Evolutionary conservation across 2,797 vertebrate species (phyloP).

Genomic region (Rhabdomys pumilio): DNA sequence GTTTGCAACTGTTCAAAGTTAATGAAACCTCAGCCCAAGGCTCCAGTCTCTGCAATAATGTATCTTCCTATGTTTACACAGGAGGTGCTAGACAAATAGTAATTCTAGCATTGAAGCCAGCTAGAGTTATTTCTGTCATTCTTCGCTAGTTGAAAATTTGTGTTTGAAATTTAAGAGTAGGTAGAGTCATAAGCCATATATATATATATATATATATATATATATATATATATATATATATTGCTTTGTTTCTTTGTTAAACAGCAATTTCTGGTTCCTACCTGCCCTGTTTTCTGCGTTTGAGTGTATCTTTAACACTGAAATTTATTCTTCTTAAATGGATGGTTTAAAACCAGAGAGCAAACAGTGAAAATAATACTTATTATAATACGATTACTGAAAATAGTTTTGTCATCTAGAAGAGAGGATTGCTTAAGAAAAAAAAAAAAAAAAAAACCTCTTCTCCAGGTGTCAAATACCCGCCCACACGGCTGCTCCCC

Average conservation of each 20-base stretch:
- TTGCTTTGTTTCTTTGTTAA: background rate
- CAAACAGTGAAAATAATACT: background rate
- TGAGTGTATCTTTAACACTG: background rate
- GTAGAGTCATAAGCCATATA: background rate
- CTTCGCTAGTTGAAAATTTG: constrained; percentile 28
- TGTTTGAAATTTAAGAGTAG: constrained; percentile 55
- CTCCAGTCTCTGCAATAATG: background rate
- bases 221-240: too few species aligned
- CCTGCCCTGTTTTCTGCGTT: background rate
- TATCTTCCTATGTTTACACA: constrained; percentile 26
- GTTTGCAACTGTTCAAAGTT: background rate
- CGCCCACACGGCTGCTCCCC: background rate
- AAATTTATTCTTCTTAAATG: constrained; percentile 48
- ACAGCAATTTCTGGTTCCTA: background rate
- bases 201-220: too few species aligned
- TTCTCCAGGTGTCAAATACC: background rate
- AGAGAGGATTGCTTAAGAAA: background rate
- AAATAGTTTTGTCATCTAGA: constrained; percentile 19
- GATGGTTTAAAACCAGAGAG: constrained; percentile 39
- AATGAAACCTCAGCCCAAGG: background rate
- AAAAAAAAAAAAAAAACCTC: background rate
- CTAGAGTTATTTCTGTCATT: background rate
- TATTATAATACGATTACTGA: background rate
- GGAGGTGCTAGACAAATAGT: constrained; percentile 47
- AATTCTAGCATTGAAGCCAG: background rate